Percentiles rank a stretch among this genome's conserved stretches.
These are phyloP conservation scores for Troilus luridus DNA, from an alignment of 2,888 invertebrate genomes.

Conservation along the genomic window DNA sequence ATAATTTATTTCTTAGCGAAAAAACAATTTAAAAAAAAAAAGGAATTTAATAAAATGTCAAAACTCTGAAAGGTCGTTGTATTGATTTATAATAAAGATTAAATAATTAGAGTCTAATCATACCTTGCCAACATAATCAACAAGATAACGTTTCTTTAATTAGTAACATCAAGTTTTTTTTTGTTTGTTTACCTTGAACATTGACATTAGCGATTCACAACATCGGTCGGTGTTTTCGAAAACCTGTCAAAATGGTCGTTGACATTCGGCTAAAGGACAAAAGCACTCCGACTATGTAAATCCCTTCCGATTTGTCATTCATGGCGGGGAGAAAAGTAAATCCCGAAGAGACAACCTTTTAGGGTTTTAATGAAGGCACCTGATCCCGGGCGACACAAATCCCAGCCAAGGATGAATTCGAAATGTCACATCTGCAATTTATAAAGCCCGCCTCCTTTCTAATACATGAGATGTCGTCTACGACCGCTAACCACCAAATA, in stretches of 20 bases:
- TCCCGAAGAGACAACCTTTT: constrained; percentile 39
- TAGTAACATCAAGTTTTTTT: no score
- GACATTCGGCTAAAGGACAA: not conserved
- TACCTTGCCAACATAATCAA: no score
- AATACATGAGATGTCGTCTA: not conserved
- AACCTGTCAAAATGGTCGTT: not conserved
- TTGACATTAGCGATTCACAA: not conserved
- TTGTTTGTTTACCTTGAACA: no score
- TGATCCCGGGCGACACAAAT: not conserved
- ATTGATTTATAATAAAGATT: no score
- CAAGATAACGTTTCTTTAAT: no score
- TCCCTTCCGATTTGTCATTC: constrained; percentile 22
- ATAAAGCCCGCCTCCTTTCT: constrained; percentile 21
- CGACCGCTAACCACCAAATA: not conserved
- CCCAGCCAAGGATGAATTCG: constrained; percentile 26
- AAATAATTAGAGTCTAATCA: no score
- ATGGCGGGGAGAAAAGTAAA: constrained; percentile 12
- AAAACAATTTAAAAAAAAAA: no score
- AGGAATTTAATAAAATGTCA: no score
- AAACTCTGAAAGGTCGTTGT: no score
- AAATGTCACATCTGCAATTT: constrained; percentile 47
- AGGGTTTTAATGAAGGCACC: constrained; percentile 35
- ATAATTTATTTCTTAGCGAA: no score
- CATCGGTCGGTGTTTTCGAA: not conserved
- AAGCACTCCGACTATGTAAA: constrained; percentile 13